Evolutionary conservation across 1,140 invertebrate species (phyloP), one percentile per base, ranked within the genome.

Genomic region (Orius laevigatus): DNA sequence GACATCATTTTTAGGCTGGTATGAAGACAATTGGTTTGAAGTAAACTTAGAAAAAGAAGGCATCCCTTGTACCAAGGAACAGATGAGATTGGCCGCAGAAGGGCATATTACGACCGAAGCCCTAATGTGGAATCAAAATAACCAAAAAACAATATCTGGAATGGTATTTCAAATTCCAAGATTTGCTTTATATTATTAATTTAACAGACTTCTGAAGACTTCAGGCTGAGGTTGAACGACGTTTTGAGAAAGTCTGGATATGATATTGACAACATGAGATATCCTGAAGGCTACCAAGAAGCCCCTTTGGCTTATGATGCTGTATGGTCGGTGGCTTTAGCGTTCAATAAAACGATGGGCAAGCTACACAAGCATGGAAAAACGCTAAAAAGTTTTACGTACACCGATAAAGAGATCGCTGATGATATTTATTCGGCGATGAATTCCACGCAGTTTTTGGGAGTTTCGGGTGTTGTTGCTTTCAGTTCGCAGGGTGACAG

Each of bases 11-110:
- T 10, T 51, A 85, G 81, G 86, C 36, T 98, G 95, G 95, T 99
- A 98, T 64, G 91, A 98, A 60, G 93, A 98, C 62, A 93, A 97
- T 60, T 99, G 95, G 95, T 99, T 92, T 62, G 84, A 89, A 59
- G 73, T 78, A 0, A 84, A 86, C 58, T 62, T 90, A n/a, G 77
- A 87, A 49, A 81, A 87, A 42, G 87, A 93, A 63, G 76, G 79
- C 12, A 82, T 97, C 19, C 81, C 90, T 51, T 99, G 96, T 62
- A 95, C 90, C 0, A 72, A 74, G 34, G 85, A 95, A 56, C 76
- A 98, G 63, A 94, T 99, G 86, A 66, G 78, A 38, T 72, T 77
- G 50, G 95, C 94, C 0, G 87, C 94, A 1, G 91, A 98, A 64
- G 93, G 93, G 0, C 95, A 98, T 64, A 67, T 98, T 11, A 98